Evolutionary conservation across 2,797 vertebrate species (phyloP).

Genomic region (Saxicola maurus): DNA sequence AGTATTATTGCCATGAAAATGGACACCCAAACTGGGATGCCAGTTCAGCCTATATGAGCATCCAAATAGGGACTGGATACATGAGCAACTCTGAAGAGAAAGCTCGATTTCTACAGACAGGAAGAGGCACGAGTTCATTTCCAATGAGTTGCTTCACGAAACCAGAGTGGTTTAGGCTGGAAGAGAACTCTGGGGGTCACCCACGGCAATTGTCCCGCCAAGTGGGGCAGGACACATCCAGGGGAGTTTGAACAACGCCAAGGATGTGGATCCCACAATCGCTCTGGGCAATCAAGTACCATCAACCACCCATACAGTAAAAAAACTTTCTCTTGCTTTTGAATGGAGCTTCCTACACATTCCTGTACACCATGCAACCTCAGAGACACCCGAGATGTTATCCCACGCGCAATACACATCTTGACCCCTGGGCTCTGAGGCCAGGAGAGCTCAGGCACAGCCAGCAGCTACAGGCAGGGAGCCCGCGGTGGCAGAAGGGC

Average conservation of each 20-base stretch:
- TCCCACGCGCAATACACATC: neutral
- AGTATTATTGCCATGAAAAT: neutral
- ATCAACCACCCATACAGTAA: accelerated
- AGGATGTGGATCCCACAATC: neutral
- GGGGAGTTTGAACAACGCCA: accelerated
- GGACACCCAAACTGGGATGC: neutral
- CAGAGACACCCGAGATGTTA: neutral
- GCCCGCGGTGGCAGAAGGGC: neutral
- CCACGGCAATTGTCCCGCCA: neutral
- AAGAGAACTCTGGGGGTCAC: neutral
- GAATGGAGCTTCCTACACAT: accelerated
- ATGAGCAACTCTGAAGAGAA: neutral
- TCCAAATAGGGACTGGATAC: accelerated
- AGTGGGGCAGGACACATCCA: neutral
- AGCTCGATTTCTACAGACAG: neutral
- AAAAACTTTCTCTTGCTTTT: accelerated
- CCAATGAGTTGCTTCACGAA: neutral
- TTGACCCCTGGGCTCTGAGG: neutral
- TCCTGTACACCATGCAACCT: neutral
- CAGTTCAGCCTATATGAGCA: no score
- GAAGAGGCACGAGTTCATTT: neutral
- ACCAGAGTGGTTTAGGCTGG: neutral
- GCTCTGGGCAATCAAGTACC: accelerated
- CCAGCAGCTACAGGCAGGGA: neutral
- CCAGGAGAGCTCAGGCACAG: neutral